Conservation (phyloP, 2,797 vertebrate species). For the Smutsia temminckii region DNA sequence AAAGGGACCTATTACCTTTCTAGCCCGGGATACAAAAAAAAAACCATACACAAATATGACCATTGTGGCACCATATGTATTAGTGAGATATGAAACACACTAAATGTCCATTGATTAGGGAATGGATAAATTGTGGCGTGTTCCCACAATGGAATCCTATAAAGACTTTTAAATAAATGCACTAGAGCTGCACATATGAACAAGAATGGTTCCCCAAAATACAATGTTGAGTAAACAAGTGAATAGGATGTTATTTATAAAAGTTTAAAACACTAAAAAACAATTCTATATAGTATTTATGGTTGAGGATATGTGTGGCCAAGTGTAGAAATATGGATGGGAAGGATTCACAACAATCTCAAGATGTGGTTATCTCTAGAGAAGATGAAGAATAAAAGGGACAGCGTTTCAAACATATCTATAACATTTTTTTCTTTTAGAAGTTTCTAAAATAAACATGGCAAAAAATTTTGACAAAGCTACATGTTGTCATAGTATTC, state of each 20-base stretch:
- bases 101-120: not conserved
- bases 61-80: not conserved
- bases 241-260: not conserved
- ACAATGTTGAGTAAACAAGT: not conserved
- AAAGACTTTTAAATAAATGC: not conserved
- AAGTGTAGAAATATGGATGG: not conserved
- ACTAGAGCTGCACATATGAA: not conserved
- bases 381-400: not conserved
- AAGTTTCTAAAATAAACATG: not conserved
- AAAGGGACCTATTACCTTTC: not conserved
- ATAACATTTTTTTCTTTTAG: not conserved
- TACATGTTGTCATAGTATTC: not conserved
- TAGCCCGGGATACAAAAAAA: not conserved
- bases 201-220: not conserved
- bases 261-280: constrained; percentile 18
- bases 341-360: not conserved
- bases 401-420: not conserved
- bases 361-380: not conserved
- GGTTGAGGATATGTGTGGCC: not conserved
- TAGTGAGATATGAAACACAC: not conserved
- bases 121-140: not conserved
- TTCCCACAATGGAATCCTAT: not conserved
- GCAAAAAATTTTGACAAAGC: not conserved
- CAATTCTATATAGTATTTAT: not conserved
- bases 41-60: not conserved